Evolutionary conservation across 2,888 invertebrate genomes (phyloP), one percentile per base, ranked within the genome.

Genomic region (Coronaproctus castanopsis): DNA sequence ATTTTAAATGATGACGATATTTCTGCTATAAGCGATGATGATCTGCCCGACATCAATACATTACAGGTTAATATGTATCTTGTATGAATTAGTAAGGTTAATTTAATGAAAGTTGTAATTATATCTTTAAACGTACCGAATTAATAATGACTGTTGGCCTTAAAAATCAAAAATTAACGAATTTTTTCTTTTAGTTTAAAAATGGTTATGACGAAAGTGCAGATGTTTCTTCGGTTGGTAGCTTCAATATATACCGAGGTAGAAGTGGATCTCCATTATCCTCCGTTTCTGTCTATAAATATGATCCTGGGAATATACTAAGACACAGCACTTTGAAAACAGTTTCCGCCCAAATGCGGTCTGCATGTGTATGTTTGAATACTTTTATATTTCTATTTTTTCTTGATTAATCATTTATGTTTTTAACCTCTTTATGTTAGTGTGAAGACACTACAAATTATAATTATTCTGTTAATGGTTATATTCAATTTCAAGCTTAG

Each of bases 281-380:
- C 2, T 52, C 55, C 21, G 54, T 52, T 2, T 8, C 55, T 49
- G 21, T 24, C 5, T 59, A 59, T 14, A 62, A 60, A 52, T 59
- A 60, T 23, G 60, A 62, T 58, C 63, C 63, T 49, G 78, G 80
- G 24, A 81, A 82, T 21, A 81, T 89, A 65, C 73, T 88, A 66
- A 78, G 84, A 57, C 87, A 87, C 70, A 81, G 83, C 48, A 77
- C 90, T 62, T 75, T 95, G 61, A 89, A 90, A 71, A 90, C 88
- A 63, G 81, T 95, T 57, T 89, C 93, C 2, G 81, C 90, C 22
- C 95, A 95, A 73, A 76, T 95, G 21, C 74, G 80, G 63, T 89
- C 91, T 61, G 92, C 93, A 54, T 81, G 83, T 67, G 90, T 89
- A 75, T 75, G 77, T 73, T 57, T 58, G n/a, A n/a, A n/a, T n/a